A percentile compares a stretch with the other conserved stretches of the same genome.
These are phyloP conservation scores for Linnaemya vulpina DNA, from an alignment of 2,888 invertebrate species.

Conservation along the genomic window DNA sequence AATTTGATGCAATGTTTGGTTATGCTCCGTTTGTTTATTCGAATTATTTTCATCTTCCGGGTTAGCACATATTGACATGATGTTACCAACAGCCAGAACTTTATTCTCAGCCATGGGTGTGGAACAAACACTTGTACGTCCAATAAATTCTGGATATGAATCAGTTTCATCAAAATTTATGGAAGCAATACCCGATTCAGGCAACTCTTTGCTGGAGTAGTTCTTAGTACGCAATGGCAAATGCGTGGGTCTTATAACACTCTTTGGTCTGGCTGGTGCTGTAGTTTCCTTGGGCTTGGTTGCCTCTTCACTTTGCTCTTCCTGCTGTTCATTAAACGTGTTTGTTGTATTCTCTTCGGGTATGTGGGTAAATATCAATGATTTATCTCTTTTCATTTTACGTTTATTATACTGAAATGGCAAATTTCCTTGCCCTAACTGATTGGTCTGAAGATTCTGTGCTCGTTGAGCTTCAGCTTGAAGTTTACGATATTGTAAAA, in stretches of 20 bases:
- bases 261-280: conserved; percentile 74
- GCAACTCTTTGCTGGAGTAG: conserved; percentile 81
- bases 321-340: conserved; percentile 44
- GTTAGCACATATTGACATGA: conserved; percentile 89
- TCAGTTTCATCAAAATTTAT: conserved; percentile 85
- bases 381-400: conserved; percentile 90
- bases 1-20: conserved; percentile 55
- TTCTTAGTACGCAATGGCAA: conserved; percentile 85
- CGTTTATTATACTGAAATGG: conserved; percentile 82
- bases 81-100: conserved; percentile 88
- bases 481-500: conserved; percentile 85
- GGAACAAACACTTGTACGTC: conserved; percentile 90
- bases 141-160: conserved; percentile 85
- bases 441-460: conserved; percentile 81
- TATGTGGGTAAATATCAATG: conserved; percentile 91
- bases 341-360: conserved; percentile 86
- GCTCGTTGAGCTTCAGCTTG: conserved; percentile 83
- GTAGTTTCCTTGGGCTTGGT: conserved; percentile 3
- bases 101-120: conserved; percentile 91
- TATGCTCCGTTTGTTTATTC: conserved; percentile 72
- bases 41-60: conserved; percentile 82
- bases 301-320: conserved; percentile 43
- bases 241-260: conserved; percentile 84
- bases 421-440: conserved; percentile 76
- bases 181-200: conserved; percentile 82